phyloP scores from a whole-genome alignment of 92 coral and sea anemone species.

The Epizoanthus stellaris region DNA sequence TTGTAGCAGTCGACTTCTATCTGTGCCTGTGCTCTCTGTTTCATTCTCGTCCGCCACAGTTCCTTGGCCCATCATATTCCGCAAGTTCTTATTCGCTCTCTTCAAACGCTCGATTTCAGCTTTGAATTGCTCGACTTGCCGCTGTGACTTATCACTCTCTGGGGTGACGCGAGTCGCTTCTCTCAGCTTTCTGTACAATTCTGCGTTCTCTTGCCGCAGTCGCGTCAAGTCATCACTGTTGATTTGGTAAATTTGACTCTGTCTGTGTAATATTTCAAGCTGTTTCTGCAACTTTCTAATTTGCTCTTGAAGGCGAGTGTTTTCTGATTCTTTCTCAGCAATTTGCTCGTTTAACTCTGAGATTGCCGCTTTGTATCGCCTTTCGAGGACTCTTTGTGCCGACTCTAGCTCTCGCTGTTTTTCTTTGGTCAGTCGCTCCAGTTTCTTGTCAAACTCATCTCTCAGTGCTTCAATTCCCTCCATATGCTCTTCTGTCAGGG shows the following conservation, averaged over 20 bases:
- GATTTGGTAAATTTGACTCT: constrained; percentile 36
- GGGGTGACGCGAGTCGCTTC: constrained; percentile 55
- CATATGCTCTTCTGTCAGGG: constrained; percentile 87
- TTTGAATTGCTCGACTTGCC: constrained; percentile 57
- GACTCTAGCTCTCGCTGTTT: constrained; percentile 76
- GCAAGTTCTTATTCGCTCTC: constrained; percentile 71
- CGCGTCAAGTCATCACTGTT: constrained; percentile 49
- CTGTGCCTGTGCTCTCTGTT: constrained; percentile 53
- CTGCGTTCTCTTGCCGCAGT: constrained; percentile 75
- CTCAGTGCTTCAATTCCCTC: constrained; percentile 73
- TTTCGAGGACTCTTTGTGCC: constrained; percentile 57
- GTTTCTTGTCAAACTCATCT: constrained; percentile 74
- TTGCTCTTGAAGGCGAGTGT: constrained; percentile 57
- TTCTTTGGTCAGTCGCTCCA: constrained; percentile 71
- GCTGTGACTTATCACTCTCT: constrained; percentile 36
- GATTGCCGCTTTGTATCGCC: constrained; percentile 58
- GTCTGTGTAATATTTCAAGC: constrained; percentile 44
- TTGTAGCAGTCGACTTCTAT: constrained; percentile 62
- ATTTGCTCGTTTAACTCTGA: constrained; percentile 63
- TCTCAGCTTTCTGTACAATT: constrained; percentile 72
- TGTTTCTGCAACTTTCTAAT: constrained; percentile 57
- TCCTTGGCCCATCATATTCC: constrained; percentile 44
- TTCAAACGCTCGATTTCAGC: constrained; percentile 72
- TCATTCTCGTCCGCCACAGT: constrained; percentile 45
- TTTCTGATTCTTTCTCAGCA: constrained; percentile 62